Base-by-base conservation (phyloP, 2,888 invertebrate genomes). In the Proisotoma minuta region DNA sequence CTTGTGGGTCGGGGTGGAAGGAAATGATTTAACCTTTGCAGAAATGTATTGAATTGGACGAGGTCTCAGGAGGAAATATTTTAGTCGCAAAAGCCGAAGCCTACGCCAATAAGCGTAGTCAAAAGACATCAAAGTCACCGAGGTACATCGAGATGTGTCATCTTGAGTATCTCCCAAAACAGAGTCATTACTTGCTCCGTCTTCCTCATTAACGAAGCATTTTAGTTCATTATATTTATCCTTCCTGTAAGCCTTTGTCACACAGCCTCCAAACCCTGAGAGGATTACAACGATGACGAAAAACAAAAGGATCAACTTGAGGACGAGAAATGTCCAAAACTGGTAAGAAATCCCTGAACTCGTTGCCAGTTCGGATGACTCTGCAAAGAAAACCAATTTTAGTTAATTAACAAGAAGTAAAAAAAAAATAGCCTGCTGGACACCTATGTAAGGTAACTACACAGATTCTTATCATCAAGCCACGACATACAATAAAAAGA, bases 101-200 rank as follows among this genome's bases (percentile, higher is more conserved):
- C 70, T 59, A 57, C 68, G 66, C 70, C 71, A 72, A 59, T 72
- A 68, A 26, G 65, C 65, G 48, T 73, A 70, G 67, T 73, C 73
- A 57, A 73, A 72, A 12, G 73, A 71, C 72, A 73, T 72, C 54
- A 72, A 54, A 10, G 73, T 73, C 47, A 73, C 65, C 23, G 72
- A 71, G 52, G 73, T 73, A 60, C 66, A 69, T 24, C 71, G 53
- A 2, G 73, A 73, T 29, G 64, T 49, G 49, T 68, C 65, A 40
- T 63, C 62, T 29, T 62, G 63, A 24, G 64, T 20, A 24, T 52
- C 51, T 27, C 48, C 24, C 18, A 48, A 48, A 50, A 62, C 54
- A 27, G 61, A 24, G 4, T 53, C 54, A 56, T 48, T 49, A 52
- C 66, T 59, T 34, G 59, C 59, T 34, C 59, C 66, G 53, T 63